Evolutionary conservation across 1,140 invertebrate species (phyloP), one percentile per base, ranked within the genome.

Genomic region (Hypsibius dujardini): DNA sequence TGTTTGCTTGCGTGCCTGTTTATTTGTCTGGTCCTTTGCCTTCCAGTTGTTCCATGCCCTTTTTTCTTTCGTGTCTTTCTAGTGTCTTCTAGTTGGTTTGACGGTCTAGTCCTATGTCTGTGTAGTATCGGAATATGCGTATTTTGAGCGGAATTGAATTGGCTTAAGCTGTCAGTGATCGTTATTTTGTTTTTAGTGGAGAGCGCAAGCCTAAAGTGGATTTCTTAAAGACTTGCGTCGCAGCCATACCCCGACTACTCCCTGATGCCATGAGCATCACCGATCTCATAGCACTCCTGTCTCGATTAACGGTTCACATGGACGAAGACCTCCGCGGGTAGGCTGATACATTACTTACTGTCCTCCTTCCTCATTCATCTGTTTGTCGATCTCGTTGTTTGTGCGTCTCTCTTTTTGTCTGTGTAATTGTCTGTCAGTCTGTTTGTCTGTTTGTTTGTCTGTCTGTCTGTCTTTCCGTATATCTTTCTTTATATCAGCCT

Each of bases 201-300:
- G 95, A 98, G 78, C 84, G 92, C n/a, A 98, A 98, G 79, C 92
- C 95, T 0, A 88, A 95, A 77, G 92, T 99, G 73, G 95, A 98
- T 82, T 80, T 99, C 72, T 98, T 98, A 77, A 85, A 95, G 42
- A 98, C 95, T 0, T 98, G 95, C 79, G 90, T 99, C 28, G 95
- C 95, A 40, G 94, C 95, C 1, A 94, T 99, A 74, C 96, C 96
- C 2, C 85, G 96, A 69, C 80, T 98, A 2, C 92, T 98, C 74
- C 95, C 95, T 0, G 95, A 98, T 79, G 93, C 91, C 1, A 97
- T 98, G 90, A 90, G 87, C 42, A 85, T 90, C 12, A 85, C 86
- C 15, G 95, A 98, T 80, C 82, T 98, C 70, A 90, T 98, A 0
- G 95, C 98, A 76, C 81, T 99, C 62, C 81, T 99, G 0, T 84